Conservation (phyloP, 2,888 invertebrate genomes). For the Drosophila histrio region DNA sequence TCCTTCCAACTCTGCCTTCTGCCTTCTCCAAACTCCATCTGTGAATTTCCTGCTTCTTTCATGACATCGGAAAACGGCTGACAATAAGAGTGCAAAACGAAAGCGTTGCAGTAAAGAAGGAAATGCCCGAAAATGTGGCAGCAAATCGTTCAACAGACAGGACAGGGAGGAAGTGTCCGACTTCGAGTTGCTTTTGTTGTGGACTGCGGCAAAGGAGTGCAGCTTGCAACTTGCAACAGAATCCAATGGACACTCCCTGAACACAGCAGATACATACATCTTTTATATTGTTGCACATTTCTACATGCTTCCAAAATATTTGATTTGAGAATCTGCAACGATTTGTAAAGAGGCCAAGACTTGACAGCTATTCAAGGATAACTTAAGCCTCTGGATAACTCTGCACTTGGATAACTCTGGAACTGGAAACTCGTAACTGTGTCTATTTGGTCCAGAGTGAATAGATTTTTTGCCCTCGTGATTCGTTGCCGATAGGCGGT, state of each 20-base stretch:
- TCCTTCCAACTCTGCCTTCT: background rate
- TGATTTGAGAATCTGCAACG: constrained; percentile 54
- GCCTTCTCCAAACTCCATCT: background rate
- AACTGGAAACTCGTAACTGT: constrained; percentile 7
- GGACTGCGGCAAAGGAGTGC: constrained; percentile 34
- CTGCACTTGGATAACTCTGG: constrained; percentile 14
- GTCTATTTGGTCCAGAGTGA: constrained; percentile 38
- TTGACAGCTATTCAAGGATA: constrained; percentile 59
- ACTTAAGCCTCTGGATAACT: constrained; percentile 30
- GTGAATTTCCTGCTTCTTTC: constrained; percentile 9
- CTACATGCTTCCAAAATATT: constrained; percentile 34
- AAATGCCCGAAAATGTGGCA: constrained; percentile 61
- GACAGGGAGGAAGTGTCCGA: constrained; percentile 27
- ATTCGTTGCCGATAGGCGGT: background rate
- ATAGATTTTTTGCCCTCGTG: constrained; percentile 23
- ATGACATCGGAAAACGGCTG: constrained; percentile 22
- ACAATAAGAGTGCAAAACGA: constrained; percentile 30
- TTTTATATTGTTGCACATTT: constrained; percentile 49
- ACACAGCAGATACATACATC: constrained; percentile 37
- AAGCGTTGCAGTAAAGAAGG: constrained; percentile 30
- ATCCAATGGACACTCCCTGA: constrained; percentile 14
- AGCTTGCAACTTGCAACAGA: constrained; percentile 6
- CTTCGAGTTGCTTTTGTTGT: constrained; percentile 38
- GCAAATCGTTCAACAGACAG: constrained; percentile 36
- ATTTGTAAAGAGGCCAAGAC: constrained; percentile 50